phyloP scores from a whole-genome alignment of 2,797 vertebrate species.

The Chiropotes sagulatus region DNA sequence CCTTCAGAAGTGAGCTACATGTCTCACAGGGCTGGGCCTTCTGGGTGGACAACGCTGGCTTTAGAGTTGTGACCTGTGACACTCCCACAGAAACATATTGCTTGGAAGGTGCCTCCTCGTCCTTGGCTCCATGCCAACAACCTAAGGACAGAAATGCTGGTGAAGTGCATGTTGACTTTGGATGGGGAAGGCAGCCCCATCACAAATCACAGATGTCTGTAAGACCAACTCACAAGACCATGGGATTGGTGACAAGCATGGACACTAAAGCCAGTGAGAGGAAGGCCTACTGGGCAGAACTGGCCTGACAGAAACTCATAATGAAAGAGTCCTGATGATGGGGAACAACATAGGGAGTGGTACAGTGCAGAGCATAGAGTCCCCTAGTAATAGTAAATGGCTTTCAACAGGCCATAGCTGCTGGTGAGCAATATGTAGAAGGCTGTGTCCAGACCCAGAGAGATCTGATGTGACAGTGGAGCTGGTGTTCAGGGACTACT shows the following conservation, averaged over 20 bases:
- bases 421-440: neutral
- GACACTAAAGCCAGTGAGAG: neutral
- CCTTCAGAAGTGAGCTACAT: neutral
- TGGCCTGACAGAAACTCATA: neutral
- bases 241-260: rapidly evolving
- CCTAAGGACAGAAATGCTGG: neutral
- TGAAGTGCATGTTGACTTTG: neutral
- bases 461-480: neutral
- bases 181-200: too few relatives aligned
- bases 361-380: neutral
- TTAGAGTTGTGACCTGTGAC: neutral
- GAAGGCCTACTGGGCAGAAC: neutral
- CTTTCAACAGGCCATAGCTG: neutral
- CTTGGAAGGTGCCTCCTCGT: neutral
- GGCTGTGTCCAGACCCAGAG: neutral
- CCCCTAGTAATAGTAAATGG: neutral
- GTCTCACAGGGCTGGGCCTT: neutral
- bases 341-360: neutral
- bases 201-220: neutral
- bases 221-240: neutral
- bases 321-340: neutral
- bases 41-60: neutral
- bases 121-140: neutral
- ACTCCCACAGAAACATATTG: neutral
- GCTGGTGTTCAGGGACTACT: neutral